These are phyloP conservation scores for Phataginus tricuspis DNA, from an alignment of 2,797 vertebrate genomes.

Conservation along the genomic window DNA sequence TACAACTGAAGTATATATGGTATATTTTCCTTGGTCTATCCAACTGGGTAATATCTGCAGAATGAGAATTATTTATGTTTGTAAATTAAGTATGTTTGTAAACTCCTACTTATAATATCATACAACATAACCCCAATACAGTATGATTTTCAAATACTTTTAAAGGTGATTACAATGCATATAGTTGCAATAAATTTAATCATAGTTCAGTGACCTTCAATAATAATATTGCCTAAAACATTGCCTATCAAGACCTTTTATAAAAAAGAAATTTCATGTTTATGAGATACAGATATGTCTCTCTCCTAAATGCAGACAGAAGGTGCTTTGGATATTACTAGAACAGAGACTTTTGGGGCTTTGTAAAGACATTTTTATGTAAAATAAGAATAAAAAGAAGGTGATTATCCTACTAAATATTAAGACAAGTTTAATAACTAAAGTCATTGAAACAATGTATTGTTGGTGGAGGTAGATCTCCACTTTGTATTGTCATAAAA, in stretches of 20 bases:
- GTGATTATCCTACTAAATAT: background rate
- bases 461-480: background rate
- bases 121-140: background rate
- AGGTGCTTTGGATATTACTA: background rate
- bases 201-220: background rate
- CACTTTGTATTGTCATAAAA: background rate
- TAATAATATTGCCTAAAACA: background rate
- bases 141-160: conserved; percentile 38
- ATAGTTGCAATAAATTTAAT: background rate
- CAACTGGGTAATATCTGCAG: background rate
- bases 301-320: background rate
- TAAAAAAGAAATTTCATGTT: background rate
- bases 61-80: background rate
- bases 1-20: background rate
- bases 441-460: background rate
- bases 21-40: background rate
- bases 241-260: background rate
- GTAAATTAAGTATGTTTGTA: conserved; percentile 50
- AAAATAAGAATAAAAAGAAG: background rate
- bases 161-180: background rate
- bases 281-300: background rate
- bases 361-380: background rate
- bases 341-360: background rate
- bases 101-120: background rate
- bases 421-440: background rate